Percentiles rank a stretch among this genome's conserved stretches.
Evolutionary conservation across 1,140 invertebrate genomes (phyloP).

Genomic region (Cheumatopsyche charites): DNA sequence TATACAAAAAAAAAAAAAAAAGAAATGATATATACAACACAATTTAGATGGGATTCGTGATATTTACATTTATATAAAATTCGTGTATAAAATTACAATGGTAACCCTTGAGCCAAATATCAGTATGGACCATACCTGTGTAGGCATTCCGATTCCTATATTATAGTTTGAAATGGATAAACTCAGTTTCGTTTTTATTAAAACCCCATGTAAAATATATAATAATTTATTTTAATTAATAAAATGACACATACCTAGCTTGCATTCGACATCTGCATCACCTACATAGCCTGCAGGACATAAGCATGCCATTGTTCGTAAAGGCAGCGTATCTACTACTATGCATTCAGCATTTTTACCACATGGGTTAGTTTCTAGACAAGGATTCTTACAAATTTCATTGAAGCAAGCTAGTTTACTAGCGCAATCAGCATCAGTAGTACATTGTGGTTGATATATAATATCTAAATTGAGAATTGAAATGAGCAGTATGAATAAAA

Average conservation of each 20-base stretch:
- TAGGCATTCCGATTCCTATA: conserved; percentile 12
- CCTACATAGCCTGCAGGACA: conserved; percentile 81
- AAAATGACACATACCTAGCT: conserved; percentile 65
- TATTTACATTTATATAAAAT: conserved; percentile 27
- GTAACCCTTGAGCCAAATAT: neutral
- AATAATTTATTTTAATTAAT: neutral
- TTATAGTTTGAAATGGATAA: neutral
- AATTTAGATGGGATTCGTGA: neutral
- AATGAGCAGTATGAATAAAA: neutral
- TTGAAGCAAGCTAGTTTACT: conserved; percentile 83
- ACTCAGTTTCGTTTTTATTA: neutral
- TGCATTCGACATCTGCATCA: conserved; percentile 83
- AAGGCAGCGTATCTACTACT: conserved; percentile 82
- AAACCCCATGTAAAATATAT: no score
- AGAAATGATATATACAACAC: no score
- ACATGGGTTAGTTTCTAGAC: conserved; percentile 78
- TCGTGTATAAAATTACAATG: neutral
- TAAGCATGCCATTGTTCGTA: conserved; percentile 86
- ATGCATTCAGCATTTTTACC: conserved; percentile 78
- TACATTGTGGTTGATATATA: conserved; percentile 69
- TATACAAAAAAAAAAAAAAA: conserved; percentile 14
- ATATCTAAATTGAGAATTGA: conserved; percentile 21
- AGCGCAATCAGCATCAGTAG: conserved; percentile 81
- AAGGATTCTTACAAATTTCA: conserved; percentile 83
- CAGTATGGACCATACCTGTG: conserved; percentile 5